Percentiles rank a stretch among this genome's conserved stretches.
phyloP scores from a whole-genome alignment of 2,113 vertebrate species.

The Peromyscus polionotus region DNA sequence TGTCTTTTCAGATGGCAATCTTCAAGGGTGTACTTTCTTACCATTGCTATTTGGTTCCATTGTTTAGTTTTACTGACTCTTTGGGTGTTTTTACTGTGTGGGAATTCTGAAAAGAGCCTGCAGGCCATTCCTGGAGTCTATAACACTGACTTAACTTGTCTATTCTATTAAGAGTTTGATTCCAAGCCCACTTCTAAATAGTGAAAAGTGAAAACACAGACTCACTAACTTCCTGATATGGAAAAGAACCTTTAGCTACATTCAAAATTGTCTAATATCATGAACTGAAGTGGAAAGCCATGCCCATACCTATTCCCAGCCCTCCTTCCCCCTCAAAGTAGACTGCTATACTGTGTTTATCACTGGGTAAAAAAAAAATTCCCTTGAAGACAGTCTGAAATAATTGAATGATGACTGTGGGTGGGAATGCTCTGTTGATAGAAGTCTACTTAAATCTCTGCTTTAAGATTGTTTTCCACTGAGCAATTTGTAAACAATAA shows the following conservation, averaged over 20 bases:
- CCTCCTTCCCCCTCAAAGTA: not conserved
- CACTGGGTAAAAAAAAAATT: slow-evolving; percentile 29
- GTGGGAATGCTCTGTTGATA: slow-evolving; percentile 8
- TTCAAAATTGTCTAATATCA: slow-evolving; percentile 80
- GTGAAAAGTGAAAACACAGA: slow-evolving; percentile 80
- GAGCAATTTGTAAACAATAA: slow-evolving; percentile 54
- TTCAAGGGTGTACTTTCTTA: slow-evolving; percentile 14
- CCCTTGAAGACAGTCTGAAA: slow-evolving; percentile 64
- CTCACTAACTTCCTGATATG: slow-evolving; percentile 84
- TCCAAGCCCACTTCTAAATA: slow-evolving; percentile 74
- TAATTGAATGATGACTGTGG: slow-evolving; percentile 46
- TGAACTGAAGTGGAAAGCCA: slow-evolving; percentile 73
- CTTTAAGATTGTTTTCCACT: slow-evolving; percentile 64
- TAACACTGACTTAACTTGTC: slow-evolving; percentile 43
- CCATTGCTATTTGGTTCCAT: not conserved
- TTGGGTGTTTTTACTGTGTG: slow-evolving; percentile 30
- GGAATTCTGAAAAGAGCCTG: slow-evolving; percentile 71
- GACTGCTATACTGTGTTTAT: slow-evolving; percentile 41
- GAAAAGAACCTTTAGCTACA: slow-evolving; percentile 81
- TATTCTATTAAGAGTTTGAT: slow-evolving; percentile 69
- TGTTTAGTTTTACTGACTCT: slow-evolving; percentile 40
- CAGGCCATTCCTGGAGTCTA: slow-evolving; percentile 55
- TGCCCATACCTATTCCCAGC: slow-evolving; percentile 42
- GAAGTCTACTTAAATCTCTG: slow-evolving; percentile 54
- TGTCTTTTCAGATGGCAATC: not conserved